Percentiles rank a stretch among this genome's conserved stretches.
These are phyloP conservation scores for Anneissia japonica DNA, from an alignment of 35 echinoderm and acorn worm genomes.

Conservation along the genomic window DNA sequence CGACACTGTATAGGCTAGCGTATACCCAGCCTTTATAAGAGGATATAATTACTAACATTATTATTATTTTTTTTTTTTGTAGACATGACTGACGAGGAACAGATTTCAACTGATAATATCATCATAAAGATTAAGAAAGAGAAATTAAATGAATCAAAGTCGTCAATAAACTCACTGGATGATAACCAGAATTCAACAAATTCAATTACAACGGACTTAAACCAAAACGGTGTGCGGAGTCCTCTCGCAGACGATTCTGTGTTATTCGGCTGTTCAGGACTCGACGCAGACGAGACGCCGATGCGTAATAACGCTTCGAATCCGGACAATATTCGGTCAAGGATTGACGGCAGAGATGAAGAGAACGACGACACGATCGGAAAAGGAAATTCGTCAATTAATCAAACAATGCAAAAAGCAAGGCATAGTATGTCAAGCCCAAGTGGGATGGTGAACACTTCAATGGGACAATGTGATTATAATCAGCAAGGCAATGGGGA, in stretches of 20 bases:
- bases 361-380: not conserved
- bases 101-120: not conserved
- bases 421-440: not conserved
- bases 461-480: slow-evolving; percentile 45
- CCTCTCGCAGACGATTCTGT: not conserved
- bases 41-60: no score
- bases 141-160: not conserved
- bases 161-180: not conserved
- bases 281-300: not conserved
- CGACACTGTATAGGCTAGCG: no score
- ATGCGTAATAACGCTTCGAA: not conserved
- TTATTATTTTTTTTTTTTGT: not conserved
- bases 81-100: not conserved
- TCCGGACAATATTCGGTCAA: not conserved
- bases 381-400: not conserved
- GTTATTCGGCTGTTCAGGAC: not conserved
- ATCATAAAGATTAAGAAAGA: not conserved
- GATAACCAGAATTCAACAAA: not conserved
- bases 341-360: not conserved
- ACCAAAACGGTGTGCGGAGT: not conserved
- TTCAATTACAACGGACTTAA: not conserved
- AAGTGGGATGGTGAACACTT: not conserved
- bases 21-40: no score
- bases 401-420: not conserved
- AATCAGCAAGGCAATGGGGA: slow-evolving; percentile 17